Evolutionary conservation across 2,888 invertebrate genomes (phyloP).

Genomic region (Drosophila fulvimacula): DNA sequence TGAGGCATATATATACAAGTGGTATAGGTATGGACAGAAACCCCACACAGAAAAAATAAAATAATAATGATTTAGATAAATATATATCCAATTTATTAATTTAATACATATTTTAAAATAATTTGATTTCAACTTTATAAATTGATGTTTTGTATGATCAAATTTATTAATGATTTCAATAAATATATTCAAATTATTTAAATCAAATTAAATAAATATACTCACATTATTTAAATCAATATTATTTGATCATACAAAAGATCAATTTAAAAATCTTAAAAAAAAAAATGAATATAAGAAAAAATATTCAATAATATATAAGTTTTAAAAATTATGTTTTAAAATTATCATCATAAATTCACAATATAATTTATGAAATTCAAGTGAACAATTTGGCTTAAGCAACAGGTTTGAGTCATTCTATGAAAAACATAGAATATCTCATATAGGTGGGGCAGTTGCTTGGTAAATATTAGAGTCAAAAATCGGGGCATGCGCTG

Average conservation of each 20-base stretch:
- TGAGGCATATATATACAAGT: too few species aligned
- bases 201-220: too few species aligned
- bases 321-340: background rate
- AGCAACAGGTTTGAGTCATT: conserved; percentile 48
- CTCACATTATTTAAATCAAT: background rate
- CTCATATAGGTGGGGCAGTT: conserved; percentile 6
- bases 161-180: too few species aligned
- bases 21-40: too few species aligned
- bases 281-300: background rate
- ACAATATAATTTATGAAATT: background rate
- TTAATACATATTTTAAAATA: too few species aligned
- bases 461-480: conserved; percentile 8
- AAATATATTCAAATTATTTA: too few species aligned
- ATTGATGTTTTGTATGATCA: too few species aligned
- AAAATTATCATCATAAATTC: background rate
- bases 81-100: too few species aligned
- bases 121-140: too few species aligned
- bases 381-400: background rate
- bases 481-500: conserved; percentile 39
- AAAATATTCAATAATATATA: background rate
- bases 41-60: too few species aligned
- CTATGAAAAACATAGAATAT: conserved; percentile 34
- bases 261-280: background rate
- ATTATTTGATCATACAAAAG: background rate
- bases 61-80: too few species aligned